Percentiles rank a stretch among this genome's conserved stretches.
phyloP scores from a whole-genome alignment of 2,888 invertebrate species.

The Molanna angustata region DNA sequence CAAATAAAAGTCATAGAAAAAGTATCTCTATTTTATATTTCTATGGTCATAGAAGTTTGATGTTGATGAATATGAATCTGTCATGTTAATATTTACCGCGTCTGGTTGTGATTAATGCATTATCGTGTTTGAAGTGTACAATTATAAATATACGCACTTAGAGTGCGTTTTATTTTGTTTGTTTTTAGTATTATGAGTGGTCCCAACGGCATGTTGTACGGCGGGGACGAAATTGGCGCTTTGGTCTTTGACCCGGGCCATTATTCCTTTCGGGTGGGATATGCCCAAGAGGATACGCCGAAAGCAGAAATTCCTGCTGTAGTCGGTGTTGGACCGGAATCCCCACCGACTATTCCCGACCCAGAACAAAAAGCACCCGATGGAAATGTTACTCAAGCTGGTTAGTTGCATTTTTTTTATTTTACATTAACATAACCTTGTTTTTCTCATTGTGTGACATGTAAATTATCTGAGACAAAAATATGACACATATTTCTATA shows the following conservation, averaged over 20 bases:
- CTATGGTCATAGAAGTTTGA: too few relatives aligned
- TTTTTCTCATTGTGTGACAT: background rate
- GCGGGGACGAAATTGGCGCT: conserved; percentile 98
- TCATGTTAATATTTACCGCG: too few relatives aligned
- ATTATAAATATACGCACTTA: too few relatives aligned
- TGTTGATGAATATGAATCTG: too few relatives aligned
- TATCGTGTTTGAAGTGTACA: too few relatives aligned
- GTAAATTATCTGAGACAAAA: too few relatives aligned
- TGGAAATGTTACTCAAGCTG: conserved; percentile 63
- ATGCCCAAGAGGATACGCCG: conserved; percentile 98
- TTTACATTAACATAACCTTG: background rate
- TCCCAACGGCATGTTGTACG: conserved; percentile 71
- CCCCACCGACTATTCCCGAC: conserved; percentile 63
- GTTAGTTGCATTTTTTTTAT: too few relatives aligned
- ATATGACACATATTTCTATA: too few relatives aligned
- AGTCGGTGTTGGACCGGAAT: conserved; percentile 77
- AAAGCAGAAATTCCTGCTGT: conserved; percentile 96
- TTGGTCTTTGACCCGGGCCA: conserved; percentile 96
- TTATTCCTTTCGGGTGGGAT: conserved; percentile 84
- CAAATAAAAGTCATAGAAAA: too few relatives aligned
- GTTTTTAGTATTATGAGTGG: conserved; percentile 19
- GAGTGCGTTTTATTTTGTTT: too few relatives aligned
- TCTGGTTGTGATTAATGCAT: too few relatives aligned
- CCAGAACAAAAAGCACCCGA: conserved; percentile 75
- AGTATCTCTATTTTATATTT: too few relatives aligned